phyloP scores from a whole-genome alignment of 1,140 invertebrate genomes.

The Drosophila insularis region DNA sequence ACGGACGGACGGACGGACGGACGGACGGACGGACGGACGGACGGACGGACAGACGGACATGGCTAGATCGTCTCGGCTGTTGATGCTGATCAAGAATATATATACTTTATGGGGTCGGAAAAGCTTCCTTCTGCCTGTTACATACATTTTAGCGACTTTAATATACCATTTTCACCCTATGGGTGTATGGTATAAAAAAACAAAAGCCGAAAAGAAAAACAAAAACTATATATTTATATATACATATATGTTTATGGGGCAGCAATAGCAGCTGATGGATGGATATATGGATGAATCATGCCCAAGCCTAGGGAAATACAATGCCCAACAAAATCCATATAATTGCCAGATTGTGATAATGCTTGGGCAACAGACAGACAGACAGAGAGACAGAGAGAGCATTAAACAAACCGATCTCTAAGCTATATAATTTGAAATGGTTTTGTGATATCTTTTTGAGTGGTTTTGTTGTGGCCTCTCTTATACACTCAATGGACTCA shows the following conservation, averaged over 20 bases:
- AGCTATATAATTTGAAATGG: conserved; percentile 8
- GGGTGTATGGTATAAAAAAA: too few relatives aligned
- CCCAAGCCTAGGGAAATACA: conserved; percentile 28
- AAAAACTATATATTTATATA: not conserved
- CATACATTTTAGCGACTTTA: too few relatives aligned
- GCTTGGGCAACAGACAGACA: conserved; percentile 30
- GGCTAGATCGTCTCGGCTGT: too few relatives aligned
- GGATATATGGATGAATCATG: conserved; percentile 38
- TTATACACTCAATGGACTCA: not conserved
- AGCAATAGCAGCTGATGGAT: conserved; percentile 30
- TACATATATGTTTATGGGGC: not conserved
- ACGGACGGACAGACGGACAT: too few relatives aligned
- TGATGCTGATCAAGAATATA: too few relatives aligned
- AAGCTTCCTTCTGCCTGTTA: too few relatives aligned
- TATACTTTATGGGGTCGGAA: too few relatives aligned
- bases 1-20: too few relatives aligned
- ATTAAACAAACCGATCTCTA: not conserved
- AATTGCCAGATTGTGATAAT: conserved; percentile 57
- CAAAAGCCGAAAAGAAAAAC: not conserved
- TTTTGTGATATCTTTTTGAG: conserved; percentile 25
- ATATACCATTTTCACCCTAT: too few relatives aligned
- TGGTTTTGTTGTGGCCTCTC: not conserved
- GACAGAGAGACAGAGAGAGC: not conserved
- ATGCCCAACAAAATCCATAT: conserved; percentile 44
- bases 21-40: too few relatives aligned